A percentile compares a stretch with the other conserved stretches of the same genome.
Evolutionary conservation across 2,113 vertebrate genomes (phyloP).

Genomic region (Cheilinus undulatus): DNA sequence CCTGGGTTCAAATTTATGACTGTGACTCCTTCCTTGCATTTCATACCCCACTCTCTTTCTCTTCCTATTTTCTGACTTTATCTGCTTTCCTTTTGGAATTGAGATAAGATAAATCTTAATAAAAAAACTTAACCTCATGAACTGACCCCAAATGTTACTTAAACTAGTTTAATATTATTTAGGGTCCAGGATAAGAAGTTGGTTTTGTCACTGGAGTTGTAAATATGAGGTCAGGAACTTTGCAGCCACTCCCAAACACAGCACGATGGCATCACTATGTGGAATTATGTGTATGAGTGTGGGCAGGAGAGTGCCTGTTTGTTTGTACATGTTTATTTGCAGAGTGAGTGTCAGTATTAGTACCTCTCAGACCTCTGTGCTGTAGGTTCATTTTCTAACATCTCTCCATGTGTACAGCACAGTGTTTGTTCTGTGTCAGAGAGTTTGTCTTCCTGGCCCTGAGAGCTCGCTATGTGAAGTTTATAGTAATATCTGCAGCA

Average conservation of each 20-base stretch:
- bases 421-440: constrained; percentile 17
- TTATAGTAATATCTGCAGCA: constrained; percentile 8
- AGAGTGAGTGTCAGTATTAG: not conserved
- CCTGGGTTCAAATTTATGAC: too few relatives aligned
- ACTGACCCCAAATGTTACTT: too few relatives aligned
- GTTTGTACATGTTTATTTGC: constrained; percentile 25
- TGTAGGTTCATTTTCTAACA: not conserved
- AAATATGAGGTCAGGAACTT: constrained; percentile 70
- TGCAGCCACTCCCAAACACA: constrained; percentile 48
- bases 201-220: constrained; percentile 69
- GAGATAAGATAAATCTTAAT: too few relatives aligned
- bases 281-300: constrained; percentile 27
- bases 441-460: constrained; percentile 37
- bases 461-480: constrained; percentile 19
- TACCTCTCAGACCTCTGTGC: constrained; percentile 2
- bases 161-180: constrained; percentile 49
- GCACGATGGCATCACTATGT: constrained; percentile 47
- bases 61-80: too few relatives aligned
- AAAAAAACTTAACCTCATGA: too few relatives aligned
- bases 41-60: too few relatives aligned
- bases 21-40: too few relatives aligned
- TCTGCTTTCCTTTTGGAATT: too few relatives aligned
- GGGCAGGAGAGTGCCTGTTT: not conserved
- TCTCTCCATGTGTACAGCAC: not conserved
- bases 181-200: constrained; percentile 49